Conservation (phyloP, 2,797 vertebrate genomes). For the Falco columbarius region DNA sequence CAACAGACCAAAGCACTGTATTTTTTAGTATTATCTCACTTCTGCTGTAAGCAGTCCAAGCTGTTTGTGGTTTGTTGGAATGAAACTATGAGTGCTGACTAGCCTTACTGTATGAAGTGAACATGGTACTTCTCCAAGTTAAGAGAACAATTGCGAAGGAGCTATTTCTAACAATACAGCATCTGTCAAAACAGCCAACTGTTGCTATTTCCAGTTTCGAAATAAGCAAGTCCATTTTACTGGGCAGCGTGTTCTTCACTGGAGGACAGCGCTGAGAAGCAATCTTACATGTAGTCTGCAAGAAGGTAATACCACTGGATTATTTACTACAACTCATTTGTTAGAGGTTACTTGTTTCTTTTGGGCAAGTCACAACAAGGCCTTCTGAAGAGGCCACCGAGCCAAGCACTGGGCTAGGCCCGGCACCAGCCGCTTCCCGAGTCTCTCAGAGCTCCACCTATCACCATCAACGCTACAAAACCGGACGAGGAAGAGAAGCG, state of each 20-base stretch:
- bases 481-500: accelerated
- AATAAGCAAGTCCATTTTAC: not conserved
- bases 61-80: accelerated
- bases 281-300: not conserved
- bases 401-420: not conserved
- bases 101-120: accelerated
- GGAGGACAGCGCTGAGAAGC: accelerated
- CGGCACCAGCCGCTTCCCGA: not conserved
- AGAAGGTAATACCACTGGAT: not conserved
- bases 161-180: not conserved
- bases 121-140: accelerated
- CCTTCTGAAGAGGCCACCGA: not conserved
- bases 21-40: not conserved
- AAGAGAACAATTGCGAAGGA: not conserved
- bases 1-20: accelerated
- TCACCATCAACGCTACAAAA: not conserved
- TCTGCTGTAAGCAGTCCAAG: not conserved
- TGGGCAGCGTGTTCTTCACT: accelerated
- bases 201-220: not conserved
- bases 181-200: not conserved
- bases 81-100: not conserved
- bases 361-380: not conserved
- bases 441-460: not conserved
- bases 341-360: not conserved
- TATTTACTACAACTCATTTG: not conserved